phyloP scores from a whole-genome alignment of 1,140 invertebrate species.

The Nautilus pompilius region DNA sequence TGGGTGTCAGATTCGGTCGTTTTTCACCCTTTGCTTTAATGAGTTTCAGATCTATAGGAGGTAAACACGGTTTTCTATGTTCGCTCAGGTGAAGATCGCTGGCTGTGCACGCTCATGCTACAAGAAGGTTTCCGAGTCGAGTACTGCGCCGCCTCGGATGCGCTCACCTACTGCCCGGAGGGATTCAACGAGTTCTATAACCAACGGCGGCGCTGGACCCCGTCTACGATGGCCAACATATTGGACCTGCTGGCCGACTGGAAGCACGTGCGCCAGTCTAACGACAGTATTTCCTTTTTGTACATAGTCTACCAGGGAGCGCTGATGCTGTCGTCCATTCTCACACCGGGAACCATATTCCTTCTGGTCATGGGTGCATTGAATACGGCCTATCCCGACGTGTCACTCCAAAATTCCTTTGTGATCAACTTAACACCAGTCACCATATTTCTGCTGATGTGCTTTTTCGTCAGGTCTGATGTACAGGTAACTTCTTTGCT shows the following conservation, averaged over 20 bases:
- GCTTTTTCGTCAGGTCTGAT: constrained; percentile 54
- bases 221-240: constrained; percentile 68
- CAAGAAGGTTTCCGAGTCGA: constrained; percentile 66
- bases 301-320: constrained; percentile 44
- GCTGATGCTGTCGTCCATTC: constrained; percentile 59
- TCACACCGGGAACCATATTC: constrained; percentile 66
- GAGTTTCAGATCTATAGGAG: too few relatives aligned
- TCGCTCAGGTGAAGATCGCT: constrained; percentile 63
- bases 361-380: constrained; percentile 65
- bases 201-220: constrained; percentile 65
- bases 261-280: constrained; percentile 43
- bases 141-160: constrained; percentile 66
- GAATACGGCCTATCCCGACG: constrained; percentile 53
- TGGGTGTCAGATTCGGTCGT: too few relatives aligned
- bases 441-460: constrained; percentile 56
- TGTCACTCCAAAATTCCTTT: constrained; percentile 57
- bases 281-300: constrained; percentile 34
- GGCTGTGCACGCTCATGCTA: constrained; percentile 65
- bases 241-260: constrained; percentile 59
- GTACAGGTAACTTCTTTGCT: constrained; percentile 53
- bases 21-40: too few relatives aligned
- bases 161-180: constrained; percentile 66
- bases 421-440: constrained; percentile 58
- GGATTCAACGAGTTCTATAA: constrained; percentile 66
- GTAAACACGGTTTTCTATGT: constrained; percentile 61